Conservation (phyloP, 2,797 vertebrate genomes). For the Cyprinella venusta region DNA sequence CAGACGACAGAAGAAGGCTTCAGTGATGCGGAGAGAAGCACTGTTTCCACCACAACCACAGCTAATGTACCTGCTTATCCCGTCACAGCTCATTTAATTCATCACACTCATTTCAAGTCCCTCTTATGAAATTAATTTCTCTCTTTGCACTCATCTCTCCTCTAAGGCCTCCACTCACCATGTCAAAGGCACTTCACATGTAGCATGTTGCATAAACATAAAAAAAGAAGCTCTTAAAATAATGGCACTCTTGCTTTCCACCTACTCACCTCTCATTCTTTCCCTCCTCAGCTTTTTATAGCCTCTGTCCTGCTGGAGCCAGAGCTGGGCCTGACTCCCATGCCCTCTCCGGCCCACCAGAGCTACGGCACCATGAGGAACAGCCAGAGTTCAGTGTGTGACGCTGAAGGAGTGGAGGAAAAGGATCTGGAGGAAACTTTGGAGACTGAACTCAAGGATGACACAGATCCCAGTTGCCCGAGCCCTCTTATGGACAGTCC, state of each 20-base stretch:
- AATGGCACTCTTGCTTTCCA: constrained; percentile 39
- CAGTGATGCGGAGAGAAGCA: constrained; percentile 85
- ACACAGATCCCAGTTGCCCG: constrained; percentile 74
- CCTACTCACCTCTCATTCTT: constrained; percentile 26
- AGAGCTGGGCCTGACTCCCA: constrained; percentile 89
- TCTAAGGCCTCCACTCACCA: not conserved
- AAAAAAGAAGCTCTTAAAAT: constrained; percentile 16
- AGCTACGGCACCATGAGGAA: constrained; percentile 91
- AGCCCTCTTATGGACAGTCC: constrained; percentile 83
- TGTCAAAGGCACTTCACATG: constrained; percentile 28
- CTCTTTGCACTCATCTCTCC: constrained; percentile 12
- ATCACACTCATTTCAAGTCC: constrained; percentile 29
- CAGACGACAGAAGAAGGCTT: constrained; percentile 82
- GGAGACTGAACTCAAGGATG: constrained; percentile 78
- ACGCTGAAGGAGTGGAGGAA: constrained; percentile 69
- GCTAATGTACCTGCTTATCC: constrained; percentile 81
- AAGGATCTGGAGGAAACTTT: constrained; percentile 75
- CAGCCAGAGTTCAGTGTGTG: constrained; percentile 79
- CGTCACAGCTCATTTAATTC: constrained; percentile 37
- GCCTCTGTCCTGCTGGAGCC: constrained; percentile 93
- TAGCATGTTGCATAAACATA: constrained; percentile 40
- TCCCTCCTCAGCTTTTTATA: constrained; percentile 86
- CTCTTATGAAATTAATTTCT: constrained; percentile 41
- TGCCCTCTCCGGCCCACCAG: constrained; percentile 92
- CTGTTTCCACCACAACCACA: constrained; percentile 86